Conservation (phyloP, 2,888 invertebrate species). For the Hydraecia micacea region DNA sequence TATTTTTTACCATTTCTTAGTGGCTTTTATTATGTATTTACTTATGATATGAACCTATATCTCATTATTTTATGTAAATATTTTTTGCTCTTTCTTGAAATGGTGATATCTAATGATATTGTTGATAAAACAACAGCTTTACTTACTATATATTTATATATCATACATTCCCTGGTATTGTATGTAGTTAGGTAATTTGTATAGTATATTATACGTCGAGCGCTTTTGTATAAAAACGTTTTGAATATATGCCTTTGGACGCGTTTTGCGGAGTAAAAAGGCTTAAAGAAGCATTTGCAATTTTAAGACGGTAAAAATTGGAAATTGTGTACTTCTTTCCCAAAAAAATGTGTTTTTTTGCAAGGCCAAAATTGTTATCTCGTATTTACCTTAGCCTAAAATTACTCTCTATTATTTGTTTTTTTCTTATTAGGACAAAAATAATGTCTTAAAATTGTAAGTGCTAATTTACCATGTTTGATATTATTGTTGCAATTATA, state of each 20-base stretch:
- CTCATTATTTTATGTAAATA: conserved; percentile 18
- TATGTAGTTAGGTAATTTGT: conserved; percentile 79
- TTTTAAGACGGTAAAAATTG: conserved; percentile 29
- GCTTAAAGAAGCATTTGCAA: conserved; percentile 46
- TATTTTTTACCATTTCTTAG: neutral
- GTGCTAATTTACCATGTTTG: conserved; percentile 47
- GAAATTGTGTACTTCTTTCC: neutral
- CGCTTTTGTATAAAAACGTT: conserved; percentile 69
- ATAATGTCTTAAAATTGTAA: conserved; percentile 52
- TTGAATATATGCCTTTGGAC: conserved; percentile 53
- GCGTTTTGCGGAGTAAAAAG: conserved; percentile 47
- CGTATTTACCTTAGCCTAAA: neutral
- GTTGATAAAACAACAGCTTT: conserved; percentile 29
- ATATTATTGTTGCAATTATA: conserved; percentile 41
- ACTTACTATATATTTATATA: neutral
- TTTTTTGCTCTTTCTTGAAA: neutral
- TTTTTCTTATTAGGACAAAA: neutral
- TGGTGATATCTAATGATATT: conserved; percentile 22
- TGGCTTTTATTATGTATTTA: neutral
- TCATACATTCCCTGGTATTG: conserved; percentile 47
- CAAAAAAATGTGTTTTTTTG: neutral
- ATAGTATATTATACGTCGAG: conserved; percentile 69
- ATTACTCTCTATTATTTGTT: neutral
- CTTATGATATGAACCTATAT: neutral
- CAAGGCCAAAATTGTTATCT: conserved; percentile 1